Conservation (phyloP, 2,797 vertebrate genomes). For the Graptemys geographica region DNA sequence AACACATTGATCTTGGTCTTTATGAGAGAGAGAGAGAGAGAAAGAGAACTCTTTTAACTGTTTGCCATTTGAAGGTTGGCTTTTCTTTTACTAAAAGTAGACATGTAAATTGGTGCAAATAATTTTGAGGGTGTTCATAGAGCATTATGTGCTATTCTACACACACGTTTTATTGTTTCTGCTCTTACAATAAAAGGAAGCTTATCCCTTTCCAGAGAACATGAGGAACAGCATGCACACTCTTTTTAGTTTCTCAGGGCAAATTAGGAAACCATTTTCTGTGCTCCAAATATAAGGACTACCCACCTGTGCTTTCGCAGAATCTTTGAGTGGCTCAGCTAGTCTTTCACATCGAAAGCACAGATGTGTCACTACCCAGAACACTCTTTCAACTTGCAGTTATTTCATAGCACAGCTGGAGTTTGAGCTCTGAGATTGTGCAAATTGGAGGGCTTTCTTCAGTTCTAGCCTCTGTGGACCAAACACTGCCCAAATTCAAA, state of each 20-base stretch:
- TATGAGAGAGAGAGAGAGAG: too few species aligned
- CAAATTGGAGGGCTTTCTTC: fast-evolving
- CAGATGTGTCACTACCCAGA: background rate
- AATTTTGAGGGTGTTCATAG: background rate
- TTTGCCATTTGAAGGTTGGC: background rate
- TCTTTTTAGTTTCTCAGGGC: fast-evolving
- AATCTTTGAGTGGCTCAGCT: background rate
- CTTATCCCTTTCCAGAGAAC: background rate
- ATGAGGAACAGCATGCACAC: background rate
- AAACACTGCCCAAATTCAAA: background rate
- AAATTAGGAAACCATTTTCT: background rate
- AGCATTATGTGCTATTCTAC: background rate
- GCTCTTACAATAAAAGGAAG: background rate
- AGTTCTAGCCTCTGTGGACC: background rate
- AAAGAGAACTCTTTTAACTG: background rate
- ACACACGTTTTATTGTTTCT: background rate
- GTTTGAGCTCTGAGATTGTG: background rate
- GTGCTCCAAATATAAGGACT: fast-evolving
- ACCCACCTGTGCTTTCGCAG: background rate
- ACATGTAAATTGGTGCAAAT: background rate
- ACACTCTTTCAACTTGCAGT: background rate
- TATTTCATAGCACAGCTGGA: background rate
- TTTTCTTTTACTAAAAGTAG: background rate
- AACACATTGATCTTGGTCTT: background rate
- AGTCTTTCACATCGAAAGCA: fast-evolving